A percentile compares a stretch with the other conserved stretches of the same genome.
phyloP scores from a whole-genome alignment of 1,140 invertebrate genomes.

The Platorchestia sp. region DNA sequence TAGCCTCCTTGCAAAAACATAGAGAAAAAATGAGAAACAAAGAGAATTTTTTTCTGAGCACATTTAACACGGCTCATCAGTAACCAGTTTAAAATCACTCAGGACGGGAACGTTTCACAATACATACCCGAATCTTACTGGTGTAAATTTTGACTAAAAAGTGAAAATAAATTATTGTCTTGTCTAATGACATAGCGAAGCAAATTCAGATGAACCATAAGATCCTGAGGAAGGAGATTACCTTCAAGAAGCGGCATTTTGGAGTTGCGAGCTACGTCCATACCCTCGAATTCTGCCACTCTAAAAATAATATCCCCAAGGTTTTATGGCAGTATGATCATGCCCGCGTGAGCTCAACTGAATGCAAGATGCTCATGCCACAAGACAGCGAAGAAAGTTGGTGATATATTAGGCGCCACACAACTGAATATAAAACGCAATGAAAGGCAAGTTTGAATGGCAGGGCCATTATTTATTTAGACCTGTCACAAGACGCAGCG shows the following conservation, averaged over 20 bases:
- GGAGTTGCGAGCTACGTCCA: not conserved
- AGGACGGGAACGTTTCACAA: not conserved
- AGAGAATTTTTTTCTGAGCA: no score
- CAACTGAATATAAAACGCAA: not conserved
- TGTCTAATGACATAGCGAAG: not conserved
- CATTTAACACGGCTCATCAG: not conserved
- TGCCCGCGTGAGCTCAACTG: not conserved
- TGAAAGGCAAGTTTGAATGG: not conserved
- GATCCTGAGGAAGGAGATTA: not conserved
- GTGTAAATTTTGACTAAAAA: not conserved
- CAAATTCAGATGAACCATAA: not conserved
- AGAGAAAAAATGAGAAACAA: not conserved
- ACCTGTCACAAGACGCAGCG: not conserved
- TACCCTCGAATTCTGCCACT: not conserved
- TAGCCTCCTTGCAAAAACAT: not conserved
- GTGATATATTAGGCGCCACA: not conserved
- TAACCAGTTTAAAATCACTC: not conserved
- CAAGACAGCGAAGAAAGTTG: not conserved
- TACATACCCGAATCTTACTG: not conserved
- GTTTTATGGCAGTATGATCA: not conserved
- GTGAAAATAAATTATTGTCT: not conserved
- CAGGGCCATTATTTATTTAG: not conserved
- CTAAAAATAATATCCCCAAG: not conserved
- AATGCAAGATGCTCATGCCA: not conserved
- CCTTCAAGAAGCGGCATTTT: not conserved